These are phyloP conservation scores for Mesocricetus auratus DNA, from an alignment of 2,113 vertebrate genomes.

Conservation along the genomic window DNA sequence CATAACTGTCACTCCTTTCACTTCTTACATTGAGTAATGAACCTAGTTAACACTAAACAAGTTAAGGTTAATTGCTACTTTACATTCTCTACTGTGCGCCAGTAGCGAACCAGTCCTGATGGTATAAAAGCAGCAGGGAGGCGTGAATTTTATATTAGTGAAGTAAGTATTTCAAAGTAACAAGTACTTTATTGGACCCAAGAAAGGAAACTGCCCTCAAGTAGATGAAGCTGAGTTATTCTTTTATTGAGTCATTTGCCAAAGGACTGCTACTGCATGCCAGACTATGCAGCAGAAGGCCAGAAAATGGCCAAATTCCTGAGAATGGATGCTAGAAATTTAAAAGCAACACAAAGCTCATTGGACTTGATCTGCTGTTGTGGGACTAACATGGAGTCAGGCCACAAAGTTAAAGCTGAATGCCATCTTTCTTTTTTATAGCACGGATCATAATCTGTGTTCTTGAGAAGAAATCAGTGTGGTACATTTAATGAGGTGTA, in stretches of 20 bases:
- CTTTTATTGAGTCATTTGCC: background rate
- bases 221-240: background rate
- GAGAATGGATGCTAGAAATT: background rate
- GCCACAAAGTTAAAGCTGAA: background rate
- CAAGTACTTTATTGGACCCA: background rate
- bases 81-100: background rate
- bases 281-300: no score
- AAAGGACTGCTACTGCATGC: background rate
- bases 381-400: background rate
- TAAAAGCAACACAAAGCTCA: background rate
- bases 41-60: background rate
- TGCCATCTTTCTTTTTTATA: background rate
- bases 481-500: background rate
- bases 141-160: background rate
- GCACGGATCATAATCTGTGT: background rate
- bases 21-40: background rate
- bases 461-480: background rate
- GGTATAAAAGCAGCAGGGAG: background rate
- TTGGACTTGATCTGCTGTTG: background rate
- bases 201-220: constrained; percentile 1
- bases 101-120: background rate
- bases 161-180: constrained; percentile 19
- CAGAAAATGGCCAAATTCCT: accelerated
- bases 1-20: background rate
- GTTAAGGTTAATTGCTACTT: constrained; percentile 53